Evolutionary conservation across 2,888 invertebrate genomes (phyloP).

Genomic region (Agrilus cyanescens): DNA sequence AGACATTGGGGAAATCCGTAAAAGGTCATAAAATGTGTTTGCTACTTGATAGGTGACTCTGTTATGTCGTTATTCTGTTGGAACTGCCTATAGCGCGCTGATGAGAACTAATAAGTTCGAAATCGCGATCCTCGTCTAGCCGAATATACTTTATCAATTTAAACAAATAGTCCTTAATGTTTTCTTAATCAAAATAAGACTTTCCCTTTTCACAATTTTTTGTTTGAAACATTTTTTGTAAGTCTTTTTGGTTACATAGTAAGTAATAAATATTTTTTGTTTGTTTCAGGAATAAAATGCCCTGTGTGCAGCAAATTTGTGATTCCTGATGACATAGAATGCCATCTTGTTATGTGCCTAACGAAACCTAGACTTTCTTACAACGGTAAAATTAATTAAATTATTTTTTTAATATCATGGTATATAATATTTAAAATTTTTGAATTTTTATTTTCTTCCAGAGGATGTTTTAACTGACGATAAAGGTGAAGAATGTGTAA

Average conservation of each 20-base stretch:
- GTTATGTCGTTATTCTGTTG: no score
- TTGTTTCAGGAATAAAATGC: conserved; percentile 83
- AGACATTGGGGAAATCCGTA: no score
- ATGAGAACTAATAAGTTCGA: no score
- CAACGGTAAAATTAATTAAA: conserved; percentile 64
- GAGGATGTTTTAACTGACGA: conserved; percentile 94
- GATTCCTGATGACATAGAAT: conserved; percentile 96
- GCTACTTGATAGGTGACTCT: no score
- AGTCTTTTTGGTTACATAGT: neutral
- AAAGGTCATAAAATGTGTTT: no score
- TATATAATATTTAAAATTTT: no score
- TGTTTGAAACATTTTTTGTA: neutral
- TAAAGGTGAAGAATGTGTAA: conserved; percentile 98
- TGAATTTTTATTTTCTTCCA: conserved; percentile 40
- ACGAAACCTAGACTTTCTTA: conserved; percentile 97
- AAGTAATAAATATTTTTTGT: neutral
- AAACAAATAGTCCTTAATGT: no score
- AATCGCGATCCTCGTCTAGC: no score
- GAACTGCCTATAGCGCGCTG: no score
- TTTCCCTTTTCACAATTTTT: no score
- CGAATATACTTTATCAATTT: no score
- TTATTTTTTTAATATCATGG: conserved; percentile 5
- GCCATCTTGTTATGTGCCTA: conserved; percentile 98
- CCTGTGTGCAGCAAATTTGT: conserved; percentile 98
- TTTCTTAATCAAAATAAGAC: no score